A percentile compares a stretch with the other conserved stretches of the same genome.
Evolutionary conservation across 2,888 invertebrate species (phyloP).

Genomic region (Himalopsyche tibetana): DNA sequence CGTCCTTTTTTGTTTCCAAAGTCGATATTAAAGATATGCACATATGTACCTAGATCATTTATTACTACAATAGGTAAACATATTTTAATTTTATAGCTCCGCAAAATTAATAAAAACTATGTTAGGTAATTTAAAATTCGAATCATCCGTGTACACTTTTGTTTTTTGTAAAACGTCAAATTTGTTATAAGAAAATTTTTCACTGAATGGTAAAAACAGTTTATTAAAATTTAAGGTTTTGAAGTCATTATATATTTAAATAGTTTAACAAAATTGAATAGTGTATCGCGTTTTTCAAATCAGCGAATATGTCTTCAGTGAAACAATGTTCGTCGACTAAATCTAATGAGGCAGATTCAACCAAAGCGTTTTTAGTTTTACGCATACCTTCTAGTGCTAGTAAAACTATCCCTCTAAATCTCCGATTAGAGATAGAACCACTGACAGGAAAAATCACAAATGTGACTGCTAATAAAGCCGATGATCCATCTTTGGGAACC

Average conservation of each 20-base stretch:
- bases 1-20: no score
- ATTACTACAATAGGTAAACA: no score
- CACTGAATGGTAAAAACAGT: not conserved
- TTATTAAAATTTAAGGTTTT: not conserved
- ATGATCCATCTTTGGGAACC: not conserved
- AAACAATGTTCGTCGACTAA: not conserved
- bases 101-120: no score
- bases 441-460: not conserved
- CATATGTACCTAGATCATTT: no score
- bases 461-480: not conserved
- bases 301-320: not conserved
- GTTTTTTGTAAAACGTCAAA: conserved; percentile 12
- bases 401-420: not conserved
- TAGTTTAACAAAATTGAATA: not conserved
- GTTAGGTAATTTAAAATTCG: not conserved
- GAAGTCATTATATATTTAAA: not conserved
- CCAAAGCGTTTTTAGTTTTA: not conserved
- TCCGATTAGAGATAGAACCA: not conserved
- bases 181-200: not conserved
- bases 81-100: no score
- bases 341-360: not conserved
- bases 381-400: not conserved
- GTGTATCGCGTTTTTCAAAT: not conserved
- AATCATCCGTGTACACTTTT: not conserved
- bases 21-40: no score